Evolutionary conservation across 2,888 invertebrate genomes (phyloP), one percentile per base, ranked within the genome.

Genomic region (Meandrusa payeni): DNA sequence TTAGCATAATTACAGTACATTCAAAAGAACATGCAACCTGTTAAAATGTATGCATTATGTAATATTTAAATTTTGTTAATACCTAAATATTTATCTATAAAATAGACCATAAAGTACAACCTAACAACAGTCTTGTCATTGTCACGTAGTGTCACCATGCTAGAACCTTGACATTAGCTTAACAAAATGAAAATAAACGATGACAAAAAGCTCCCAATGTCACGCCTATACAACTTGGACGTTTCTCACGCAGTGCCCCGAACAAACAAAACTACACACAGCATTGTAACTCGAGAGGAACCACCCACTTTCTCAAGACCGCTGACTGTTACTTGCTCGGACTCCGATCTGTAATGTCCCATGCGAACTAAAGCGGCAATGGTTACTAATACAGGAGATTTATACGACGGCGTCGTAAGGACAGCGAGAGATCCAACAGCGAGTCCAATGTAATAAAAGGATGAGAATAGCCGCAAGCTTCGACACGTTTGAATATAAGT

Each of bases 221-320:
- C 86, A 87, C 86, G 85, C 83, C 81, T 76, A 81, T 83, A 83
- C 82, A 79, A 76, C 77, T 73, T 76, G 61, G 63, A 71, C 70
- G 77, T 76, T 86, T 87, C 86, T 85, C 86, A 86, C 86, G 86
- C 75, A 72, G 71, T 69, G 66, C 63, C 71, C 64, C 76, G 67
- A 80, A 69, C 80, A 86, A 86, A 85, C 76, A 83, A 61, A 69
- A 62, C 69, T 63, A 64, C 70, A 76, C 76, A 55, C 50, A 55
- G 69, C 60, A 61, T 61, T 59, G 79, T 73, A 75, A 76, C 64
- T 57, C 64, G 69, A 76, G 59, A 66, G 65, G 61, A 17, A 54
- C 54, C 68, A 66, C 61, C 59, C 56, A 63, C 70, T 67, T 61
- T 67, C 65, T 56, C 55, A 42, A 53, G 48, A 49, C 52, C 54